Conservation (phyloP, 2,797 vertebrate species). For the Oreortyx pictus region DNA sequence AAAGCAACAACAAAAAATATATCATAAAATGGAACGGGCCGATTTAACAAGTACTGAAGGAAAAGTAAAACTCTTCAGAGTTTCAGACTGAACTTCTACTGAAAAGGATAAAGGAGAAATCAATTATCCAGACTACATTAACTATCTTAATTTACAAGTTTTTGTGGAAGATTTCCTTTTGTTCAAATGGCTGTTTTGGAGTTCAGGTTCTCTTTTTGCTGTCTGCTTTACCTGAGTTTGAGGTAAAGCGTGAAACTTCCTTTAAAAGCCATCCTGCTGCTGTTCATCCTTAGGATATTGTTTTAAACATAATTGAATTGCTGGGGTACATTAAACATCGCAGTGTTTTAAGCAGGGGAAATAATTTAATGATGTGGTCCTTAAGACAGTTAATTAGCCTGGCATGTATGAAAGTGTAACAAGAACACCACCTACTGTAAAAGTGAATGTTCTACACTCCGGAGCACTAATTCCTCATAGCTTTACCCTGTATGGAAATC, state of each 20-base stretch:
- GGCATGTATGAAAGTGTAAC: constrained; percentile 84
- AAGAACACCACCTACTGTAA: constrained; percentile 89
- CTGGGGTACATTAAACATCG: constrained; percentile 77
- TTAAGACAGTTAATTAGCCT: constrained; percentile 84
- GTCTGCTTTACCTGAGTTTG: constrained; percentile 44
- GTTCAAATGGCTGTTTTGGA: constrained; percentile 32
- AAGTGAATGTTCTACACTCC: constrained; percentile 83
- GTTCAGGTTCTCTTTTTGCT: constrained; percentile 7
- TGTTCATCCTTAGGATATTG: constrained; percentile 65
- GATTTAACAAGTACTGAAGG: background rate
- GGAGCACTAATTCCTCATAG: constrained; percentile 70
- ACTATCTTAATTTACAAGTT: background rate
- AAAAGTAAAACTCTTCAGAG: background rate
- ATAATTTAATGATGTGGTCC: constrained; percentile 82
- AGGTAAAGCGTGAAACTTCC: constrained; percentile 38
- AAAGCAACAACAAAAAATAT: background rate
- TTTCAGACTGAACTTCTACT: background rate
- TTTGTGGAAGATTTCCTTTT: constrained; percentile 7
- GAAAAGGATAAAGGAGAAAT: constrained; percentile 11
- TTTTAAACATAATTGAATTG: constrained; percentile 79
- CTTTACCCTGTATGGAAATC: constrained; percentile 63
- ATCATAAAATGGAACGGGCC: background rate
- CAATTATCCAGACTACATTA: background rate
- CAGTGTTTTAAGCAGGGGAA: constrained; percentile 78
- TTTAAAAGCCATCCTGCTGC: background rate